Percentiles rank a stretch among this genome's conserved stretches.
Evolutionary conservation across 1,140 invertebrate genomes (phyloP).

Genomic region (Nasonia longicornis): DNA sequence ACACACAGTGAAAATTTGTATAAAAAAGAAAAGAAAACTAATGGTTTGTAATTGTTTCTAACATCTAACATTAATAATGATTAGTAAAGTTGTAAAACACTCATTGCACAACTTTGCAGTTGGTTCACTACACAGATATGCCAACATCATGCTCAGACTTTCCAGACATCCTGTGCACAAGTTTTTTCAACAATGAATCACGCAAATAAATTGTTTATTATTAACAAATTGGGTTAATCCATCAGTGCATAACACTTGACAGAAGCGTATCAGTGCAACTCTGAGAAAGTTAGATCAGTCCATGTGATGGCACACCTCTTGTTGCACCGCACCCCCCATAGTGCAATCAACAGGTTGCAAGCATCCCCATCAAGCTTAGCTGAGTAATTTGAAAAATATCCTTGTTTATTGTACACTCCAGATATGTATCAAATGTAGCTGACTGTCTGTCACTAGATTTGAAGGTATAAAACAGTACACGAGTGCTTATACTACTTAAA

Average conservation of each 20-base stretch:
- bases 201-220: not conserved
- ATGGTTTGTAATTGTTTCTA: not conserved
- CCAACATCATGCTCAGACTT: no score
- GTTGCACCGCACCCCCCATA: conserved; percentile 19
- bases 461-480: not conserved
- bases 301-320: not conserved
- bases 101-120: not conserved
- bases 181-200: not conserved
- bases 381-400: conserved; percentile 37
- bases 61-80: no score
- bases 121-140: no score
- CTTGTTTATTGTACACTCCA: not conserved
- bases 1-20: not conserved
- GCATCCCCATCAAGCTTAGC: conserved; percentile 31
- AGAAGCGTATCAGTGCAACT: not conserved
- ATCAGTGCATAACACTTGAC: not conserved
- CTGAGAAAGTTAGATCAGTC: not conserved
- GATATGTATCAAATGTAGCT: not conserved
- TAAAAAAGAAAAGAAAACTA: not conserved
- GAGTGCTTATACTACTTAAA: conserved; percentile 11
- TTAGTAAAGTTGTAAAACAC: no score
- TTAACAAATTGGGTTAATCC: not conserved
- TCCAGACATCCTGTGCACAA: not conserved
- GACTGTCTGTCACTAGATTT: not conserved
- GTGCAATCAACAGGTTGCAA: conserved; percentile 43